These are phyloP conservation scores for Sebastes kiyomatsui DNA, from an alignment of 2,797 vertebrate genomes.

Conservation along the genomic window DNA sequence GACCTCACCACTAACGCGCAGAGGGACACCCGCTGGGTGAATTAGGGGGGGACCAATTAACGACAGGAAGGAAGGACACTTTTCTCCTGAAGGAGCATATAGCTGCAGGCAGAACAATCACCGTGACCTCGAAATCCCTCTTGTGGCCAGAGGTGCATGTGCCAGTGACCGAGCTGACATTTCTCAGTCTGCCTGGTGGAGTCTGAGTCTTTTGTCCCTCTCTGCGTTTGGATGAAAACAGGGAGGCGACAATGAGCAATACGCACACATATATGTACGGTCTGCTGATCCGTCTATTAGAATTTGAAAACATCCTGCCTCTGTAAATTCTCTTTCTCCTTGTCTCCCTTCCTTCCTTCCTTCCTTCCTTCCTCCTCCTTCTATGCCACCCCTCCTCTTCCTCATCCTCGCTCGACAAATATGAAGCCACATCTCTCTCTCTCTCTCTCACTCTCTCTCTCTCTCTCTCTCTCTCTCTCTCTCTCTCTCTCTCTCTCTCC, in stretches of 20 bases:
- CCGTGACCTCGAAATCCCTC: slow-evolving; percentile 75
- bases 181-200: slow-evolving; percentile 61
- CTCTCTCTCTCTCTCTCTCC: neutral
- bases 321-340: slow-evolving; percentile 41
- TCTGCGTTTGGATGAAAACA: slow-evolving; percentile 17
- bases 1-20: slow-evolving; percentile 34
- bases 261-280: slow-evolving; percentile 47
- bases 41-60: slow-evolving; percentile 73
- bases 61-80: slow-evolving; percentile 64
- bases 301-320: slow-evolving; percentile 60
- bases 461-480: slow-evolving; percentile 25
- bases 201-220: slow-evolving; percentile 35
- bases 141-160: slow-evolving; percentile 67
- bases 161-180: slow-evolving; percentile 69
- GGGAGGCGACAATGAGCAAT: slow-evolving; percentile 33
- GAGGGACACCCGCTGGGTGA: slow-evolving; percentile 54
- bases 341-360: slow-evolving; percentile 24
- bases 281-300: slow-evolving; percentile 65
- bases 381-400: slow-evolving; percentile 36
- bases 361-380: slow-evolving; percentile 10
- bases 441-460: slow-evolving; percentile 43
- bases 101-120: slow-evolving; percentile 67
- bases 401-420: slow-evolving; percentile 50
- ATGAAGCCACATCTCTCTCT: slow-evolving; percentile 50
- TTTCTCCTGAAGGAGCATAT: slow-evolving; percentile 61